Conservation (phyloP, 2,113 vertebrate species). For the Salvelinus namaycush region DNA sequence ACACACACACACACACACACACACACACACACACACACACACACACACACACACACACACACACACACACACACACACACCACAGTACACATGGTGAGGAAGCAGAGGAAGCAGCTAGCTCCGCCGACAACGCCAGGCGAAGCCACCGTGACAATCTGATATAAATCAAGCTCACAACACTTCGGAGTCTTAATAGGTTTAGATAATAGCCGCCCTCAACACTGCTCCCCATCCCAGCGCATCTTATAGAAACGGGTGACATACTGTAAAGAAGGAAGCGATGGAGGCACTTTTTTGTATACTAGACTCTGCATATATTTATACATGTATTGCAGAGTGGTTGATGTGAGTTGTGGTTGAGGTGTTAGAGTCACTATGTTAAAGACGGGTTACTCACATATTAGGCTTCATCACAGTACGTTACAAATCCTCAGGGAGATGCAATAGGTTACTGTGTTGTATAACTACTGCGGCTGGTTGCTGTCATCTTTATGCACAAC, state of each 20-base stretch:
- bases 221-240: constrained; percentile 4
- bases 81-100: constrained; percentile 18
- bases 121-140: not conserved
- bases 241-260: constrained; percentile 22
- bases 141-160: constrained; percentile 31
- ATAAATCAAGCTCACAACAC: constrained; percentile 28
- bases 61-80: too few species aligned
- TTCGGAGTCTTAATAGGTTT: constrained; percentile 39
- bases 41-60: too few species aligned
- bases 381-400: constrained; percentile 42
- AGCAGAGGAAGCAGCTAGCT: constrained; percentile 29
- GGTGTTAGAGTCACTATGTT: constrained; percentile 39
- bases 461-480: too few species aligned
- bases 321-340: constrained; percentile 37
- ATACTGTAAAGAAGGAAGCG: constrained; percentile 4
- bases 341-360: constrained; percentile 1
- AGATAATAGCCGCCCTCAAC: constrained; percentile 30
- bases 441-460: too few species aligned
- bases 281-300: constrained; percentile 13
- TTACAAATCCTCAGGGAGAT: too few species aligned
- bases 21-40: too few species aligned
- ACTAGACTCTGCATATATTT: constrained; percentile 11
- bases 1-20: too few species aligned
- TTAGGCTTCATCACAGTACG: constrained; percentile 2
- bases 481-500: too few species aligned